Evolutionary conservation across 2,888 invertebrate genomes (phyloP), one percentile per base, ranked within the genome.

Genomic region (Caenorhabditis doughertyi): DNA sequence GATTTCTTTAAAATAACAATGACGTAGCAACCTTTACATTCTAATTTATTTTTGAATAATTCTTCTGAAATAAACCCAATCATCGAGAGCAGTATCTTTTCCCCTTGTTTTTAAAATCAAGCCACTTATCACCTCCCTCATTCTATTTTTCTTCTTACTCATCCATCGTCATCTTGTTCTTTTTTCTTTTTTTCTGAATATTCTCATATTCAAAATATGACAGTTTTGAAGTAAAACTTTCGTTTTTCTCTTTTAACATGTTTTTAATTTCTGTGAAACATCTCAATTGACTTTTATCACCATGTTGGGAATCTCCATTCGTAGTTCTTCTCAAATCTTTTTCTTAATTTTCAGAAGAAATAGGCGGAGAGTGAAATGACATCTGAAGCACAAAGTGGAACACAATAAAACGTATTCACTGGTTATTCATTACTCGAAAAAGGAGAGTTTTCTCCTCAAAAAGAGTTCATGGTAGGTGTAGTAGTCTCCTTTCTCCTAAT

Each of bases 301-400:
- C 23, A 23, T 25, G 42, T n/a, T 18, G 29, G 47, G 32, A 42
- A 42, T 42, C 42, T 42, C 13, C 13, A 13, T 42, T 47, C 13
- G 18, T 21, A 5, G 0, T 42, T 68, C 35, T 7, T 42, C 53
- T 21, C 29, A 62, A 72, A 62, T 18, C 42, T 8, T 16, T 23
- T 44, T n/a, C 7, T 49, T 11, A 5, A 18, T 49, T 67, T 74
- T 65, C 65, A 67, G 67, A 74, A 73, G 32, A 51, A 67, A 65
- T 56, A 56, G 64, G 42, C 64, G 56, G 44, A 64, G 64, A 60
- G 49, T 77, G 77, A 77, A 77, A 77, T 77, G 77, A 53, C 53
- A 77, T 67, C 68, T 21, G 32, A 67, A 65, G 49, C 55, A 55
- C 58, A 53, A 62, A 23, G 77, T 62, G 68, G 77, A 60, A 60